These are phyloP conservation scores for Myripristis murdjan DNA, from an alignment of 2,797 vertebrate genomes.

Conservation along the genomic window DNA sequence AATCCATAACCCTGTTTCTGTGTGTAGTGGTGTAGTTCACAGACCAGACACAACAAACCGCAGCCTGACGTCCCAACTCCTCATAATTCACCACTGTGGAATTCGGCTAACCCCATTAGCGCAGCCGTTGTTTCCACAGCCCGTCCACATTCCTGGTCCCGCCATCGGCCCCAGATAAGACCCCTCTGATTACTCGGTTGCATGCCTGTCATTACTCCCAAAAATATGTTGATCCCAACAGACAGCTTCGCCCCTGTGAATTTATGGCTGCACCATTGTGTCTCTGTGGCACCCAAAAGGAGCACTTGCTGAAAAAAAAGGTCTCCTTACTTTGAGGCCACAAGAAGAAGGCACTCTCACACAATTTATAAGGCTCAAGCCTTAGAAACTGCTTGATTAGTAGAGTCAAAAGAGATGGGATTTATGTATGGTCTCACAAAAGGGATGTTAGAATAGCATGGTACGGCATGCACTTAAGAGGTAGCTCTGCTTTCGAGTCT, in stretches of 20 bases:
- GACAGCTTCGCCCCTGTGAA: constrained; percentile 51
- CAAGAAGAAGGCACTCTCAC: constrained; percentile 19
- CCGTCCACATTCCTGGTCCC: constrained; percentile 78
- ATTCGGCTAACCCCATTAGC: constrained; percentile 82
- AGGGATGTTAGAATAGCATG: constrained; percentile 28
- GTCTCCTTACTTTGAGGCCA: constrained; percentile 27
- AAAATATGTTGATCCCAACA: constrained; percentile 78
- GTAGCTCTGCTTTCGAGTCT: constrained; percentile 32
- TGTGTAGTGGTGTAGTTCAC: constrained; percentile 80
- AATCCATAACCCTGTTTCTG: constrained; percentile 84
- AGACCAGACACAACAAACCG: constrained; percentile 94
- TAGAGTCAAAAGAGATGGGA: constrained; percentile 34
- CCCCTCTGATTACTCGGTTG: constrained; percentile 76
- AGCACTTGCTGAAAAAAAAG: constrained; percentile 26
- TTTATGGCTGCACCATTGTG: constrained; percentile 55
- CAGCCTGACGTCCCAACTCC: constrained; percentile 82
- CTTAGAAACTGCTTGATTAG: constrained; percentile 28
- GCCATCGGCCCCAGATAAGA: constrained; percentile 85
- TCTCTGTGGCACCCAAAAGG: constrained; percentile 35
- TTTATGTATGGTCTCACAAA: constrained; percentile 41
- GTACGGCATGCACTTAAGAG: constrained; percentile 10
- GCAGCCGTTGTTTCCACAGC: constrained; percentile 80
- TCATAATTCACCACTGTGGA: constrained; percentile 88
- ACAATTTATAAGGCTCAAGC: constrained; percentile 4
- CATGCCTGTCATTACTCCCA: constrained; percentile 79